Percentiles rank a stretch among this genome's conserved stretches.
These are phyloP conservation scores for Hermatobates lingyangjiaoensis DNA, from an alignment of 1,140 invertebrate species.

Conservation along the genomic window DNA sequence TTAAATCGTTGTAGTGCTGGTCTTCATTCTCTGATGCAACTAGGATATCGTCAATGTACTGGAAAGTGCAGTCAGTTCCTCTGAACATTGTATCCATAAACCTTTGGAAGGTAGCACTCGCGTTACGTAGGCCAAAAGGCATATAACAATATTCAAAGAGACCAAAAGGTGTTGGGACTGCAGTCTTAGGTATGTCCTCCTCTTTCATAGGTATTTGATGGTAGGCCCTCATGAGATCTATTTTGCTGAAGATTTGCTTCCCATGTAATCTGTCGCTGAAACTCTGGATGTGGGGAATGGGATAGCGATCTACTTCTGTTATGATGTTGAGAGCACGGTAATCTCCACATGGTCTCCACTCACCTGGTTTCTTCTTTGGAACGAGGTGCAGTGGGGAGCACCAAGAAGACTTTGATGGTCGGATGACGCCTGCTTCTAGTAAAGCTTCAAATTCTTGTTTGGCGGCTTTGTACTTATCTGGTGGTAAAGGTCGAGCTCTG, in stretches of 20 bases:
- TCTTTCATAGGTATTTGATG: slow-evolving; percentile 23
- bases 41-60: too few relatives aligned
- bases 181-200: slow-evolving; percentile 23
- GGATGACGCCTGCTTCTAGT: slow-evolving; percentile 18
- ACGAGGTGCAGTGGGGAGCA: slow-evolving; percentile 14
- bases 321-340: slow-evolving; percentile 26
- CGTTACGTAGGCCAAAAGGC: slow-evolving; percentile 26
- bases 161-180: slow-evolving; percentile 21
- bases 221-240: slow-evolving; percentile 30
- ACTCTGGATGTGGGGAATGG: slow-evolving; percentile 21
- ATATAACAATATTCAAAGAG: too few relatives aligned
- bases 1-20: too few relatives aligned
- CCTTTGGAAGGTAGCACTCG: slow-evolving; percentile 24
- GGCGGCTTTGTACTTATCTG: slow-evolving; percentile 15
- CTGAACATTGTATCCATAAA: slow-evolving; percentile 22
- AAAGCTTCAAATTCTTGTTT: slow-evolving; percentile 19
- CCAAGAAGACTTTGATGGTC: slow-evolving; percentile 13
- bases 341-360: slow-evolving; percentile 23
- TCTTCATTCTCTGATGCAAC: too few relatives aligned
- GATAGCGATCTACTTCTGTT: slow-evolving; percentile 24
- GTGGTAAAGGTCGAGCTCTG: slow-evolving; percentile 21
- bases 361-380: slow-evolving; percentile 22
- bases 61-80: too few relatives aligned
- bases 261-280: not conserved
- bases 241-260: slow-evolving; percentile 24